Evolutionary conservation across 35 echinoderm and acorn worm genomes (phyloP).

Genomic region (Lytechinus variegatus): DNA sequence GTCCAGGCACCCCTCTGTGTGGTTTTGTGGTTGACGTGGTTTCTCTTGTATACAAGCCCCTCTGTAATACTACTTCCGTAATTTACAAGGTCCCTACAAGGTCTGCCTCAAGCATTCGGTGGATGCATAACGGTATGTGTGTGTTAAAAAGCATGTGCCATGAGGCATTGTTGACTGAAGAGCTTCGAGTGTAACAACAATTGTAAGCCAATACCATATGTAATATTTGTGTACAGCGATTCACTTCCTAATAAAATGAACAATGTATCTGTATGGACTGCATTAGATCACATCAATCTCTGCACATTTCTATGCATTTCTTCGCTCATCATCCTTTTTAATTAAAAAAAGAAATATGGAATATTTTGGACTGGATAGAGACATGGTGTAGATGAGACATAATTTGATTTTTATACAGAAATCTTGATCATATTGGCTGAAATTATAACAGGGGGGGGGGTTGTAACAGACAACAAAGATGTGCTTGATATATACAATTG

Average conservation of each 20-base stretch:
- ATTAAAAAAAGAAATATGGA: too few species aligned
- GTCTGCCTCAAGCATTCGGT: neutral
- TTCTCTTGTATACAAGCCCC: neutral
- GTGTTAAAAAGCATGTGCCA: neutral
- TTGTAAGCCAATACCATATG: neutral
- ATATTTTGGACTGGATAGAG: too few species aligned
- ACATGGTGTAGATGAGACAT: too few species aligned
- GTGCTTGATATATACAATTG: too few species aligned
- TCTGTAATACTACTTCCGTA: neutral
- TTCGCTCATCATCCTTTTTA: too few species aligned
- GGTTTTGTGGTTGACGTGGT: neutral
- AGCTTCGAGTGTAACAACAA: neutral
- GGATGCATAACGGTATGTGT: neutral
- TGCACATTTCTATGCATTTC: neutral
- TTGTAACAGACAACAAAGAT: too few species aligned
- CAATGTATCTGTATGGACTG: neutral
- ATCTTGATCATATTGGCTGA: too few species aligned
- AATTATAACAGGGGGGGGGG: too few species aligned
- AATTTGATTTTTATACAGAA: too few species aligned
- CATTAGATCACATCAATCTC: neutral
- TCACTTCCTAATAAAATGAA: neutral
- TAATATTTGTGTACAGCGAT: neutral
- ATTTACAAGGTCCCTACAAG: neutral
- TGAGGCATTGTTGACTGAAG: neutral
- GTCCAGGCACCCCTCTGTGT: neutral